Base-by-base conservation (phyloP, 2,888 invertebrate species). In the Pterostichus madidus region DNA sequence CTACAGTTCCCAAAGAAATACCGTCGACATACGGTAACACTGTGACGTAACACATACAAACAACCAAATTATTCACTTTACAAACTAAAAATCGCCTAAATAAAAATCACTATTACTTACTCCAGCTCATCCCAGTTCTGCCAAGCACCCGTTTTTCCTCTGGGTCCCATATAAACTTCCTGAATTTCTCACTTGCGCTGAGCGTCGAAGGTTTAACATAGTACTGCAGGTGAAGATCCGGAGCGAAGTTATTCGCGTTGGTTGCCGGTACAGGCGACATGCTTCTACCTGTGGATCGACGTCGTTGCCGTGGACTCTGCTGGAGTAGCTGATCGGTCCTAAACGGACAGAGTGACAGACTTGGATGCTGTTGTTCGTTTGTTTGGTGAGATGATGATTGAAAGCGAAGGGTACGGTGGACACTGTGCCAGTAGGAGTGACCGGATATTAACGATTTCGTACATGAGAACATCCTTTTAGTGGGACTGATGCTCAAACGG, bases 81-180 rank as follows among this genome's bases (percentile, higher is more conserved):
- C 6, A 5, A 17, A 17, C 1, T 11, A 17, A 8, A 59, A 17
- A 80, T 59, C 75, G 6, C 10, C 6, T 11, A 1, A n/a, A 49
- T 49, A 5, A 11, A 49, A 10, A 11, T 49, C 49, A 49, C 13
- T 35, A 5, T 10, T 52, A 94, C 96, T 95, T 90, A 97, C 96
- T 94, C 97, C 97, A 97, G 89, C 96, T 96, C 8, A 93, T 90
- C 15, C 92, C 94, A 6, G 95, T 96, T 86, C 97, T 92, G 80
- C 97, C 97, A 83, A 95, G 93, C 88, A 96, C 92, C 88, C 93
- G 92, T 86, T 92, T 93, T 6, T 93, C 94, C 87, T 95, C 94
- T 0, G 93, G 91, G 90, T 97, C 95, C 93, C 94, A 96, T 61
- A 97, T 87, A 91, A 95, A 96, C 85, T 93, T 90, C 88, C 93